Evolutionary conservation across 2,113 vertebrate species (phyloP), one percentile per base, ranked within the genome.

Genomic region (Catharus bicknelli): DNA sequence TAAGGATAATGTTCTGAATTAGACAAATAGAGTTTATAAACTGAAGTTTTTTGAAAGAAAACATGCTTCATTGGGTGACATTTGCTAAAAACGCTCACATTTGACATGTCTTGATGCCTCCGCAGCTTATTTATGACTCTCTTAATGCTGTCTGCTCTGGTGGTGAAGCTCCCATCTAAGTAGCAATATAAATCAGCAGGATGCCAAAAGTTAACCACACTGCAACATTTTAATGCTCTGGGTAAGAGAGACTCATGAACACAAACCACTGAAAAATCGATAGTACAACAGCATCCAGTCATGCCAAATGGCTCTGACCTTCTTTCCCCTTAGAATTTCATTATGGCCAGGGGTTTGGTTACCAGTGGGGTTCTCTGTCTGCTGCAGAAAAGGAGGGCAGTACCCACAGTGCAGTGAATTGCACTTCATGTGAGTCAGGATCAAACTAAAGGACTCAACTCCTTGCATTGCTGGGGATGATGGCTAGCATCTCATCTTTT

Each of bases 11-110:
- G 45, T 83, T 78, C 68, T 62, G 66, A 84, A 86, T 72, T 85
- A 83, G 77, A 87, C 32, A 86, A 89, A 77, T 32, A 77, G 63
- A 53, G 26, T 91, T 93, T 94, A 95, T 88, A 93, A 94, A 88
- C 32, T 13, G 27, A 83, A 69, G 42, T 10, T 85, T 95, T 92
- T 89, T 67, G 90, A 95, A 95, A 76, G 53, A 90, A 86, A 95
- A 58, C 91, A 94, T 73, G 62, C 63, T 88, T 83, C 77, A 74
- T 6, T 83, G 26, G 36, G 57, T 72, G 68, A 90, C 78, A 47
- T 83, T 90, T 94, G 70, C 66, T 88, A 72, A 90, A 94, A 92
- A 77, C 83, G 87, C 40, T 88, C 81, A 59, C 19, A 73, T 74
- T 74, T 48, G 61, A 63, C 40, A 66, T 12, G 70, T 79, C 83